phyloP scores from a whole-genome alignment of 2,797 vertebrate species.

The Enteromius viviparus region DNA sequence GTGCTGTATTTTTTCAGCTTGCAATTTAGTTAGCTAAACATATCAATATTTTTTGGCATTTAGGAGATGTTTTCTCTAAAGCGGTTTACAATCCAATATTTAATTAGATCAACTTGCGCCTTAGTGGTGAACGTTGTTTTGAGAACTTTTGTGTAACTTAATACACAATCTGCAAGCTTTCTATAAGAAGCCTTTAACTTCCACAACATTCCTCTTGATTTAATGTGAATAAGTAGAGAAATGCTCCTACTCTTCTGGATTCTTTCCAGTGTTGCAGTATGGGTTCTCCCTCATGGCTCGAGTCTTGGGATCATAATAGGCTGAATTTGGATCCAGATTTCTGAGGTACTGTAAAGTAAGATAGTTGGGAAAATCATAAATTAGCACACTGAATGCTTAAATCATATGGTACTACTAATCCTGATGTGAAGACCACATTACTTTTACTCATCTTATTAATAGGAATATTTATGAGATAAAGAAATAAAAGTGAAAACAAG shows the following conservation, averaged over 20 bases:
- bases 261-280: constrained; percentile 93
- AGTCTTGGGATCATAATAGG: constrained; percentile 98
- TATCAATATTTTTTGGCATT: neutral
- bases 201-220: neutral
- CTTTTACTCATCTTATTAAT: neutral
- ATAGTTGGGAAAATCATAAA: neutral
- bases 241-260: constrained; percentile 91
- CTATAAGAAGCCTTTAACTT: neutral
- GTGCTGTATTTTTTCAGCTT: neutral
- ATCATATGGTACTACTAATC: neutral
- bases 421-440: neutral
- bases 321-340: constrained; percentile 98
- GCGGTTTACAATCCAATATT: neutral
- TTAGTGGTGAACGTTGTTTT: neutral
- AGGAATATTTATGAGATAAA: neutral
- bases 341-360: constrained; percentile 85
- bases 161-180: neutral
- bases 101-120: neutral
- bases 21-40: constrained; percentile 1
- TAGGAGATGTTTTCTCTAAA: neutral
- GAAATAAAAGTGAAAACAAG: neutral
- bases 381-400: neutral
- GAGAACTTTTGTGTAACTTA: neutral
- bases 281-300: constrained; percentile 99
- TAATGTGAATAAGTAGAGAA: neutral